Evolutionary conservation across 2,888 invertebrate genomes (phyloP).

Genomic region (Julus scandinavius): DNA sequence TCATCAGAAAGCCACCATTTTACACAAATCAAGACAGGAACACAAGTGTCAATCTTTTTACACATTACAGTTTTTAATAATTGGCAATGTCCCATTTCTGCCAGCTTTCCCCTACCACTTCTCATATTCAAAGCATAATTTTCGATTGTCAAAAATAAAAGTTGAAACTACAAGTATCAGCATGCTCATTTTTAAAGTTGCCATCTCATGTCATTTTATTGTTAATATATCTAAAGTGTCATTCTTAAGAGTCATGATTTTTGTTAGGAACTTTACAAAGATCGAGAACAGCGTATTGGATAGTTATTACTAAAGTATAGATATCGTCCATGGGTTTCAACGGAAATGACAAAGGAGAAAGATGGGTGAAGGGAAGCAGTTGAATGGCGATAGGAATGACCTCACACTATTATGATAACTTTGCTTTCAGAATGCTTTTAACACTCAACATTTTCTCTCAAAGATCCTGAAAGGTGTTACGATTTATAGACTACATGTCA

Average conservation of each 20-base stretch:
- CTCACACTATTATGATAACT: constrained; percentile 12
- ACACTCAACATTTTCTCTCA: not conserved
- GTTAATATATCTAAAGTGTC: too few species aligned
- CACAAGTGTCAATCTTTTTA: too few species aligned
- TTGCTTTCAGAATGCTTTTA: not conserved
- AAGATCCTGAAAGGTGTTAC: not conserved
- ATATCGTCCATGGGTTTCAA: not conserved
- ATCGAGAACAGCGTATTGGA: not conserved
- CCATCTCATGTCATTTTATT: too few species aligned
- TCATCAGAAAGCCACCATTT: too few species aligned
- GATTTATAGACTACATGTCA: not conserved
- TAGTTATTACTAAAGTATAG: not conserved
- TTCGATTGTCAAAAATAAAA: too few species aligned
- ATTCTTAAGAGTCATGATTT: not conserved
- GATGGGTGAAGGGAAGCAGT: not conserved
- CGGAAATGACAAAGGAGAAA: constrained; percentile 17
- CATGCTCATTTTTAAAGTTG: too few species aligned
- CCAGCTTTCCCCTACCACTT: too few species aligned
- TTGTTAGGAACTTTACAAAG: not conserved
- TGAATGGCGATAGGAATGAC: not conserved
- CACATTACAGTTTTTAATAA: too few species aligned
- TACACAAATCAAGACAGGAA: too few species aligned
- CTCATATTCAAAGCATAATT: too few species aligned
- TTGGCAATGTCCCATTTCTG: too few species aligned
- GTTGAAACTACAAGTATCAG: too few species aligned